Conservation (phyloP, 1,140 invertebrate genomes). For the Leptopilina boulardi region DNA sequence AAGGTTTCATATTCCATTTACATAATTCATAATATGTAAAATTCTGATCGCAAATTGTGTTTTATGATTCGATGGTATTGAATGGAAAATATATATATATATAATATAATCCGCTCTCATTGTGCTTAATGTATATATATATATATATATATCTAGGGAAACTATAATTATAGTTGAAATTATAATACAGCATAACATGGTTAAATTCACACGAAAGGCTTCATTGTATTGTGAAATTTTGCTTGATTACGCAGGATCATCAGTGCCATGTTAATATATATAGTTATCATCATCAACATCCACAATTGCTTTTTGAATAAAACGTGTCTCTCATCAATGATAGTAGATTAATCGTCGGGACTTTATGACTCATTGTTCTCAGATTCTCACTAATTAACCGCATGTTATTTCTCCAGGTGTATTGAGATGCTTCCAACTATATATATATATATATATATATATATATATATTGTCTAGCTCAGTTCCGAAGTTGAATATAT, state of each 20-base stretch:
- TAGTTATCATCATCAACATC: neutral
- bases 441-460: no score
- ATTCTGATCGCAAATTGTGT: neutral
- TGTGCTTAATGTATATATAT: no score
- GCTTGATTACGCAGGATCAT: slow-evolving; percentile 11
- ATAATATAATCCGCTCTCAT: neutral
- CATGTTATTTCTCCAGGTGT: slow-evolving; percentile 14
- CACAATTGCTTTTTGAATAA: neutral
- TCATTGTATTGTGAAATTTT: slow-evolving; percentile 3
- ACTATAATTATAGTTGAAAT: slow-evolving; percentile 14
- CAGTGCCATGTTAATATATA: neutral
- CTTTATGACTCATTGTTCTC: neutral
- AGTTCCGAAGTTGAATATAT: no score
- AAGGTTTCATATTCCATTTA: no score
- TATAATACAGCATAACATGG: neutral
- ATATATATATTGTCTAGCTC: no score
- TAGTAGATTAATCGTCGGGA: neutral
- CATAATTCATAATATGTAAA: neutral
- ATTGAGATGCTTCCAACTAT: neutral
- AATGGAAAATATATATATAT: neutral
- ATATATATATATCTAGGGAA: no score
- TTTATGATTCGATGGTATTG: neutral
- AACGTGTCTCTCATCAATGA: neutral
- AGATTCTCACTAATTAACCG: neutral
- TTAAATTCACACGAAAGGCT: neutral